Evolutionary conservation across 2,797 vertebrate species (phyloP), one percentile per base, ranked within the genome.

Genomic region (Strix occidentalis): DNA sequence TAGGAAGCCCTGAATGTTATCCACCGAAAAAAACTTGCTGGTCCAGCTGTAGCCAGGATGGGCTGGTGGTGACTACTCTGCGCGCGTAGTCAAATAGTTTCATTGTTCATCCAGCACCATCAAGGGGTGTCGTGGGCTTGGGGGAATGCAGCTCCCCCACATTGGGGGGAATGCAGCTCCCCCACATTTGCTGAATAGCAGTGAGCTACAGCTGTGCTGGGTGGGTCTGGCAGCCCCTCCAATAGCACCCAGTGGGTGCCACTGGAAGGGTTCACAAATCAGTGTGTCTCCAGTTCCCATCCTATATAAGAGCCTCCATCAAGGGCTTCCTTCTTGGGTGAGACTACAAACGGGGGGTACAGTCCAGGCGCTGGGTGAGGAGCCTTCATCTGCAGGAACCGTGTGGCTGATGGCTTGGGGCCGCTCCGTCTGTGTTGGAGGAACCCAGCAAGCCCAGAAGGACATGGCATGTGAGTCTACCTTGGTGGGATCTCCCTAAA

Each of bases 171-270:
- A 21, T 46, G 51, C 31, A 19, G 29, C 39, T 50, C 51, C 39
- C 28, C 29, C 0, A 0, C 0, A 0, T 39, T 48, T 41, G n/a
- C 29, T 29, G 66, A n/a, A 21, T 5, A 45, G 26, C 37, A n/a
- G 74, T n/a, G 53, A 84, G 72, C 37, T 58, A n/a, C 39, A 45
- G 65, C 33, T 4, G 0, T 64, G 26, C 48, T 19, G 26, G 4
- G n/a, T 35, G 20, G 39, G n/a, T 54, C 48, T 82, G 56, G 48
- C 41, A 41, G 53, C 33, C 37, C 69, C 45, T 66, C 60, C 33
- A 51, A 19, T 57, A 70, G 41, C 50, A 63, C 24, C 57, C 68
- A 23, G 51, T 31, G 45, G 33, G 28, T 75, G 54, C n/a, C 53
- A 66, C 45, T 68, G 53, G 39, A n/a, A 23, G 5, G 8, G 20